Percentiles rank a stretch among this genome's conserved stretches.
phyloP scores from a whole-genome alignment of 2,888 invertebrate genomes.

The Bhutanitis thaidina region DNA sequence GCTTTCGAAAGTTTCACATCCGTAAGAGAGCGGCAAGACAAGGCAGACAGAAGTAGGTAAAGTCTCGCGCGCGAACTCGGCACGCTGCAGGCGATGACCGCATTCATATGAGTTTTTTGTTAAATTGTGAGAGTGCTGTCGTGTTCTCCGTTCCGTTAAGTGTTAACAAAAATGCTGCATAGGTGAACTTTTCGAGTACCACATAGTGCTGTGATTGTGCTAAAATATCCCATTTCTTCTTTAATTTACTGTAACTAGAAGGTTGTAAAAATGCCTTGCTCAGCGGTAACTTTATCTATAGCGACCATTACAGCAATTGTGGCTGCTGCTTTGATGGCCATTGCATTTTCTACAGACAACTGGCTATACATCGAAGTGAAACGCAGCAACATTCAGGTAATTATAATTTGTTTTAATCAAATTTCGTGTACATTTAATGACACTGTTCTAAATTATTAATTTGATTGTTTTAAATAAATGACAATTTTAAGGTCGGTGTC shows the following conservation, averaged over 20 bases:
- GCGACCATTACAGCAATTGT: slow-evolving; percentile 97
- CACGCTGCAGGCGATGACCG: slow-evolving; percentile 78
- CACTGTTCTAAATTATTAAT: no score
- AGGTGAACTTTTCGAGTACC: slow-evolving; percentile 63
- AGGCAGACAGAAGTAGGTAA: slow-evolving; percentile 60
- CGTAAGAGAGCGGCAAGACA: slow-evolving; percentile 75
- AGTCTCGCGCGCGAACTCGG: slow-evolving; percentile 75
- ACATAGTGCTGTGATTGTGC: slow-evolving; percentile 73
- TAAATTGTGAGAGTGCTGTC: slow-evolving; percentile 71
- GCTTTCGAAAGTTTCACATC: slow-evolving; percentile 80
- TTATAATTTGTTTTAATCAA: slow-evolving; percentile 4
- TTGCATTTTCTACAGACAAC: slow-evolving; percentile 97
- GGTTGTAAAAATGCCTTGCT: slow-evolving; percentile 91
- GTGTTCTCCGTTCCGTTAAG: slow-evolving; percentile 69
- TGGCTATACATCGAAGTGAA: slow-evolving; percentile 97
- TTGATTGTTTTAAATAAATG: no score
- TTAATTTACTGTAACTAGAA: slow-evolving; percentile 53
- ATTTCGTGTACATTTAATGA: no score
- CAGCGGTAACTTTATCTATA: slow-evolving; percentile 95
- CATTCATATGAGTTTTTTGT: slow-evolving; percentile 72
- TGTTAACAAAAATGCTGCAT: slow-evolving; percentile 76
- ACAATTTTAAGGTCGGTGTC: no score
- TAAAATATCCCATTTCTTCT: slow-evolving; percentile 46
- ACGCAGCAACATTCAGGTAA: slow-evolving; percentile 92
- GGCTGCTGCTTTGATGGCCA: slow-evolving; percentile 94